A percentile compares a stretch with the other conserved stretches of the same genome.
Evolutionary conservation across 2,888 invertebrate species (phyloP).

Genomic region (Eristalinus aeneus): DNA sequence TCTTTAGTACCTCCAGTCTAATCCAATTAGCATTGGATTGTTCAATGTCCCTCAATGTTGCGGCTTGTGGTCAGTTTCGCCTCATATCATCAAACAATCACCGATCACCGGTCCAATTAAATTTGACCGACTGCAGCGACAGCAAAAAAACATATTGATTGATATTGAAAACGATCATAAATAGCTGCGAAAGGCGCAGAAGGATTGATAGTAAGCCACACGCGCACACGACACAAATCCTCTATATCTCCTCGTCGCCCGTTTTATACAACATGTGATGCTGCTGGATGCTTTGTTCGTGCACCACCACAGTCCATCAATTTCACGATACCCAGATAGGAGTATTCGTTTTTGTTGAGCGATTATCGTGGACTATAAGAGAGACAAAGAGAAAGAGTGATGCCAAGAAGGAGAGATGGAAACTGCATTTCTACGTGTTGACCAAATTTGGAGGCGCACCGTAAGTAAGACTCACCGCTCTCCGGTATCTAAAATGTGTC

Average conservation of each 20-base stretch:
- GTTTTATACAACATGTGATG: conserved; percentile 21
- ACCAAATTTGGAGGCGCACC: conserved; percentile 57
- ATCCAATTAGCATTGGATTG: conserved; percentile 71
- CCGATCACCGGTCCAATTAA: conserved; percentile 51
- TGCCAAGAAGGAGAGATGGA: conserved; percentile 6
- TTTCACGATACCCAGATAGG: conserved; percentile 10
- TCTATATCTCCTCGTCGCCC: background rate
- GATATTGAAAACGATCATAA: conserved; percentile 56
- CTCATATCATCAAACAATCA: background rate
- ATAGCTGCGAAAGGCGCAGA: conserved; percentile 33
- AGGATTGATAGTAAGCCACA: conserved; percentile 49
- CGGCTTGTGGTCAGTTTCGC: background rate
- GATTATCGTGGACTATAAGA: background rate
- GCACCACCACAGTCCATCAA: conserved; percentile 30
- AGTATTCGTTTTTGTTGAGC: background rate
- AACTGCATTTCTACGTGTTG: conserved; percentile 49
- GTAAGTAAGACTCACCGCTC: conserved; percentile 26
- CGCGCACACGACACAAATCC: conserved; percentile 39
- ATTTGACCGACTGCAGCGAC: conserved; percentile 49
- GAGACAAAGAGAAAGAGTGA: background rate
- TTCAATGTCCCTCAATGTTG: conserved; percentile 2
- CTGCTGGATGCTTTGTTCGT: background rate
- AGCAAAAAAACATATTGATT: conserved; percentile 23
- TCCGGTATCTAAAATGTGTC: conserved; percentile 26
- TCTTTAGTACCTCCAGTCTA: conserved; percentile 39